Conservation (phyloP, 2,888 invertebrate species). For the Argyresthia goedartella region DNA sequence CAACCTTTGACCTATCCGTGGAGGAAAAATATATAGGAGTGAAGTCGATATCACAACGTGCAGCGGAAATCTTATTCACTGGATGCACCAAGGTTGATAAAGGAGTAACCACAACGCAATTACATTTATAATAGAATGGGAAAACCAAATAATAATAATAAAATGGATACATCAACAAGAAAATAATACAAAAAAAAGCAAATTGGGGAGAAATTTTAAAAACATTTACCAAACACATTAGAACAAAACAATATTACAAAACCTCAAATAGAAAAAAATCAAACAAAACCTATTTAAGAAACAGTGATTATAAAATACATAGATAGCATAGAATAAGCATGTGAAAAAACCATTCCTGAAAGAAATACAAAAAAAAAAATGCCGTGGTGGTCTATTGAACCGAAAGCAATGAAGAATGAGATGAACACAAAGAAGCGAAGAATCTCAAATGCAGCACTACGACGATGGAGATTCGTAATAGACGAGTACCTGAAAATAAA, state of each 20-base stretch:
- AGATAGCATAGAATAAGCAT: neutral
- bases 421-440: slow-evolving; percentile 1
- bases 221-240: neutral
- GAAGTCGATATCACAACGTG: neutral
- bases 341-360: neutral
- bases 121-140: neutral
- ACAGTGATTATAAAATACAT: neutral
- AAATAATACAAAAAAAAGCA: slow-evolving; percentile 14
- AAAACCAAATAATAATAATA: neutral
- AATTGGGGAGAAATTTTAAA: slow-evolving; percentile 2
- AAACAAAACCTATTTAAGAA: neutral
- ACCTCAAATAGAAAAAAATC: neutral
- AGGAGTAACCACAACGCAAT: slow-evolving; percentile 10
- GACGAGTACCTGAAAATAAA: slow-evolving; percentile 2
- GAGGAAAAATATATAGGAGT: neutral
- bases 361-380: neutral
- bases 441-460: slow-evolving; percentile 1
- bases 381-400: slow-evolving; percentile 6
- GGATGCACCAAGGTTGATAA: neutral
- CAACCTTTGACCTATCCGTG: slow-evolving; percentile 1
- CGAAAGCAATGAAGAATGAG: neutral
- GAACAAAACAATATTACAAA: neutral
- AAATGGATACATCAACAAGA: slow-evolving; percentile 5
- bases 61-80: neutral
- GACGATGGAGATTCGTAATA: neutral